phyloP scores from a whole-genome alignment of 2,797 vertebrate species.

The Tokudaia tokunoshimensis region DNA sequence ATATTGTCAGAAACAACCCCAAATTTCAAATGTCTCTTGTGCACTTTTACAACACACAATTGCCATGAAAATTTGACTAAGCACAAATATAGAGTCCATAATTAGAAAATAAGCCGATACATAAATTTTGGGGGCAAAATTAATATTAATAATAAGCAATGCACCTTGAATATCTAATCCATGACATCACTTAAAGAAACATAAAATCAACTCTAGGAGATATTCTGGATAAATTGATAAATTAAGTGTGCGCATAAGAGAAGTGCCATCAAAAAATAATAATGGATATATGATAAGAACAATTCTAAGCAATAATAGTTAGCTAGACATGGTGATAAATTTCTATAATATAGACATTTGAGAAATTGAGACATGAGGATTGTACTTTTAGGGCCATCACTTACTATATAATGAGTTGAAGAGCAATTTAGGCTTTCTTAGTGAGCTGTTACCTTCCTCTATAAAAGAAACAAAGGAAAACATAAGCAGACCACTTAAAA shows the following conservation, averaged over 20 bases:
- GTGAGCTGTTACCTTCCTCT: not conserved
- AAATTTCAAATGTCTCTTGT: not conserved
- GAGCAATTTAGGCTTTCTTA: not conserved
- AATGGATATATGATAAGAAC: not conserved
- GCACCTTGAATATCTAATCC: not conserved
- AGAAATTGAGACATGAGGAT: not conserved
- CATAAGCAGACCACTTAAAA: not conserved
- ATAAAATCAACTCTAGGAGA: not conserved
- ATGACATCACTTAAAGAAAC: not conserved
- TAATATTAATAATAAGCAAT: slow-evolving; percentile 9
- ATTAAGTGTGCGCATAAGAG: not conserved
- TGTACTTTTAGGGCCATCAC: not conserved
- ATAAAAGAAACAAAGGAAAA: not conserved
- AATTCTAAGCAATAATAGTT: slow-evolving; percentile 20
- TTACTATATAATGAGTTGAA: not conserved
- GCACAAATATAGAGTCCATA: not conserved
- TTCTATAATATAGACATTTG: not conserved
- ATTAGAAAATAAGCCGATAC: not conserved
- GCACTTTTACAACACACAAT: not conserved
- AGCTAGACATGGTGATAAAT: not conserved
- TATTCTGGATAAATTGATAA: not conserved
- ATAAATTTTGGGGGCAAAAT: not conserved
- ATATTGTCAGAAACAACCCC: not conserved
- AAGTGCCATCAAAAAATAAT: slow-evolving; percentile 1
- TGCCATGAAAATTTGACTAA: not conserved